Base-by-base conservation (phyloP, 2,888 invertebrate genomes). In the Opisthograptis luteolata region DNA sequence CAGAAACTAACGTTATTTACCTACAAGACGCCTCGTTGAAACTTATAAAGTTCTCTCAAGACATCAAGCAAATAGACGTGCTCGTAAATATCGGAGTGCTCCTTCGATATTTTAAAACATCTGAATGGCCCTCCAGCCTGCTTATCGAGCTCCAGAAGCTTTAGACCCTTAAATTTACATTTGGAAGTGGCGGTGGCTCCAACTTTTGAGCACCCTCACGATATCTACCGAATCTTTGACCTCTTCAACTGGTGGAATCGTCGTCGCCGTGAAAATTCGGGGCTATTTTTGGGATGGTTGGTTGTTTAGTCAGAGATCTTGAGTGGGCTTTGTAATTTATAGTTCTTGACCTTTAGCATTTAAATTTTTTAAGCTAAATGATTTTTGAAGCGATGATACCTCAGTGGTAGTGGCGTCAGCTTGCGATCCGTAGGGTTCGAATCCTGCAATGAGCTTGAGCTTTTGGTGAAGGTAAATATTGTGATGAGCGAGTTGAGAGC, bases 81-180 rank as follows among this genome's bases (percentile, higher is more conserved):
- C 35, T 48, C 20, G 30, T 25, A 14, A 20, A 40, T 34, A 35
- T 34, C 41, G 17, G 17, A 20, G 14, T 40, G 19, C 19, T 34
- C 22, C 24, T 30, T 17, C 28, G 37, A 24, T 51, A 51, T 51
- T 51, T 51, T 45, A 44, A 44, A 45, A 45, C 40, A 28, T 45
- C 35, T 44, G 27, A 51, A 51, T 25, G 35, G 25, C 12, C 40
- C 50, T 44, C 37, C 5, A 9, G 7, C 7, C 17, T 34, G 28
- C 50, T 51, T 45, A 51, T 36, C 40, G 44, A 36, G 44, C 40
- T 14, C 10, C 40, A n/a, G 44, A 27, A 32, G 37, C n/a, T 24
- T 44, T 45, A 17, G 17, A 19, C 31, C 50, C 39, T 50, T 17
- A 30, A 50, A 51, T 51, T 51, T 51, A 51, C 50, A 51, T 51